A percentile compares a stretch with the other conserved stretches of the same genome.
phyloP scores from a whole-genome alignment of 2,797 vertebrate species.

The Uromys caudimaculatus region DNA sequence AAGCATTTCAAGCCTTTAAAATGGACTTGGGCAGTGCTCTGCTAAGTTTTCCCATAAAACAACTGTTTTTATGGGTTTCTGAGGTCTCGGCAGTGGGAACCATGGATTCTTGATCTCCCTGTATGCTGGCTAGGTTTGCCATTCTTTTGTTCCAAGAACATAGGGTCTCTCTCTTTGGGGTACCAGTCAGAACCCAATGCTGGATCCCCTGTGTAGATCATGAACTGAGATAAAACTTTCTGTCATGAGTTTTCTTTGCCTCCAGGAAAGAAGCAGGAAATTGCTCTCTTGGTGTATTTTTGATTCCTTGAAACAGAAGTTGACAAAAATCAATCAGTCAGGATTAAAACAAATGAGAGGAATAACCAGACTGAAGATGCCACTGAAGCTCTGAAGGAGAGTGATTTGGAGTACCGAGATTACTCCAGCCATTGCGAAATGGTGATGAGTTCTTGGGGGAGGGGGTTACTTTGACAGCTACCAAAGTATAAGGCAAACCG shows the following conservation, averaged over 20 bases:
- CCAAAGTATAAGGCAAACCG: slow-evolving; percentile 44
- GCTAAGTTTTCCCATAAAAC: slow-evolving; percentile 85
- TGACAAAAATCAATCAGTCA: slow-evolving; percentile 45
- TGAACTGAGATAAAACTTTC: slow-evolving; percentile 35
- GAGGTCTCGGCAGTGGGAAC: slow-evolving; percentile 85
- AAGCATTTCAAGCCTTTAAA: slow-evolving; percentile 83
- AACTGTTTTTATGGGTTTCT: slow-evolving; percentile 82
- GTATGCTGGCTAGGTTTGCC: slow-evolving; percentile 76
- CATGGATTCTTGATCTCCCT: slow-evolving; percentile 80
- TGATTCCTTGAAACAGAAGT: not conserved
- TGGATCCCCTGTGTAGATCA: not conserved
- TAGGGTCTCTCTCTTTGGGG: slow-evolving; percentile 32
- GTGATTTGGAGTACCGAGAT: slow-evolving; percentile 21
- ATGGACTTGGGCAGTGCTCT: slow-evolving; percentile 81
- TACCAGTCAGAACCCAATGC: slow-evolving; percentile 46
- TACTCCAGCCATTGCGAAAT: not conserved
- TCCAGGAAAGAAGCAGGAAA: slow-evolving; percentile 32
- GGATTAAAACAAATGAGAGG: slow-evolving; percentile 37
- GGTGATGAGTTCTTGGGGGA: not conserved
- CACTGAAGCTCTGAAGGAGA: slow-evolving; percentile 24
- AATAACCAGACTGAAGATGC: not conserved
- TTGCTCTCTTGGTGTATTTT: not conserved
- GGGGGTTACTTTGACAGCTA: not conserved
- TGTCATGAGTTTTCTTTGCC: slow-evolving; percentile 40
- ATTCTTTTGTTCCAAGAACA: slow-evolving; percentile 68